These are phyloP conservation scores for Dreissena rostriformis DNA, from an alignment of 1,140 invertebrate species.

Conservation along the genomic window DNA sequence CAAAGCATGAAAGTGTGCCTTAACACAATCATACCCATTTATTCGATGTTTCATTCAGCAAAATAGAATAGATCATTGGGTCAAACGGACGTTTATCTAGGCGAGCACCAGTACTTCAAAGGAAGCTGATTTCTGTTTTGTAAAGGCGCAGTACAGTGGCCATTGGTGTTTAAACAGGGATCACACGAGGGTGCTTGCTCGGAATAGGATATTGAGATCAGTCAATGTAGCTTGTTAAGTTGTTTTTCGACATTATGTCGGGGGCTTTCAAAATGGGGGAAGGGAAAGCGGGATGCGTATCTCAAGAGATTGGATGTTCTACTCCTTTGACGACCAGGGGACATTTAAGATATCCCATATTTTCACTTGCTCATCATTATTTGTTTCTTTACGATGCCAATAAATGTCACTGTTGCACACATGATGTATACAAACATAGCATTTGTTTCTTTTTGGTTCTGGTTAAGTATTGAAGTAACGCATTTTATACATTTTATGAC, in stretches of 20 bases:
- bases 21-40: background rate
- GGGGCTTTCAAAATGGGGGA: constrained; percentile 1
- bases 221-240: constrained; percentile 57
- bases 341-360: background rate
- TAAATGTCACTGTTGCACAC: background rate
- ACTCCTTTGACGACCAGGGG: background rate
- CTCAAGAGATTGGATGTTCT: background rate
- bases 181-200: constrained; percentile 23
- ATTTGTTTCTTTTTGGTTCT: background rate
- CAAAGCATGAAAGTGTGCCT: background rate
- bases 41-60: background rate
- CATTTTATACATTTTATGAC: background rate
- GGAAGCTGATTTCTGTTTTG: constrained; percentile 56
- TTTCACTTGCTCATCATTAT: background rate
- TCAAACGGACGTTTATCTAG: background rate
- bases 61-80: background rate
- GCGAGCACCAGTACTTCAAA: background rate
- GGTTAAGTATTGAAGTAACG: background rate
- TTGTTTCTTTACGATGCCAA: background rate
- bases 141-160: constrained; percentile 9
- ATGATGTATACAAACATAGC: background rate
- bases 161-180: constrained; percentile 46
- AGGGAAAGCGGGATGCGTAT: background rate
- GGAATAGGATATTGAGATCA: constrained; percentile 48
- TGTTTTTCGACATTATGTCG: constrained; percentile 54